Percentiles rank a stretch among this genome's conserved stretches.
phyloP scores from a whole-genome alignment of 2,888 invertebrate genomes.

The Antheraea yamamai region DNA sequence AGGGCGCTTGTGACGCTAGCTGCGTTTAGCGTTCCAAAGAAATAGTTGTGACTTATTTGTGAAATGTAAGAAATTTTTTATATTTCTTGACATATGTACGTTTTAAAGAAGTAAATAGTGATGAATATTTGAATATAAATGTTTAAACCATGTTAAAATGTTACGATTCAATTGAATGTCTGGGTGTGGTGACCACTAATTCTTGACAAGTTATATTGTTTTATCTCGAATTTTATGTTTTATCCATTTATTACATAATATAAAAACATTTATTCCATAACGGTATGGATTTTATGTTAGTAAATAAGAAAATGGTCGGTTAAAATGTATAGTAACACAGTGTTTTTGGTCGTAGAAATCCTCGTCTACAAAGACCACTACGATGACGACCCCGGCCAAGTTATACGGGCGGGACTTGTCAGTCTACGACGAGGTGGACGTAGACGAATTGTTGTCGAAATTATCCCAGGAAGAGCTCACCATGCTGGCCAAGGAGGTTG shows the following conservation, averaged over 20 bases:
- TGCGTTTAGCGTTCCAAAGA: constrained; percentile 30
- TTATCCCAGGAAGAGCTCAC: constrained; percentile 97
- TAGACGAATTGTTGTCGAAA: constrained; percentile 96
- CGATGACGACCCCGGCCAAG: constrained; percentile 94
- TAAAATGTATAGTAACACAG: constrained; percentile 35
- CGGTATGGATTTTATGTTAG: background rate
- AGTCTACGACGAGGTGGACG: constrained; percentile 96
- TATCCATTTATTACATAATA: constrained; percentile 41
- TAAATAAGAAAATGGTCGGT: constrained; percentile 10
- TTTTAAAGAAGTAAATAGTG: constrained; percentile 14
- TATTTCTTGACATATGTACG: constrained; percentile 17
- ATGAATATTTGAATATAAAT: background rate
- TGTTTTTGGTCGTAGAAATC: constrained; percentile 87
- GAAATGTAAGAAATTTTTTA: constrained; percentile 44
- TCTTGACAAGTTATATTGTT: constrained; percentile 51
- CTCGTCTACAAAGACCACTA: constrained; percentile 93
- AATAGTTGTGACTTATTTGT: constrained; percentile 32
- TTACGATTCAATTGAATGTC: constrained; percentile 49
- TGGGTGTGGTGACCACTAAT: constrained; percentile 72
- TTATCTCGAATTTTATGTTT: constrained; percentile 56
- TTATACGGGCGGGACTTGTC: constrained; percentile 94
- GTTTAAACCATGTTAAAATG: constrained; percentile 24
- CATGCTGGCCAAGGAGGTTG: constrained; percentile 98
- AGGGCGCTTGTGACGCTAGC: constrained; percentile 51
- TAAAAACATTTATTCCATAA: constrained; percentile 27